These are phyloP conservation scores for Cynoglossus semilaevis DNA, from an alignment of 2,113 vertebrate species.

Conservation along the genomic window DNA sequence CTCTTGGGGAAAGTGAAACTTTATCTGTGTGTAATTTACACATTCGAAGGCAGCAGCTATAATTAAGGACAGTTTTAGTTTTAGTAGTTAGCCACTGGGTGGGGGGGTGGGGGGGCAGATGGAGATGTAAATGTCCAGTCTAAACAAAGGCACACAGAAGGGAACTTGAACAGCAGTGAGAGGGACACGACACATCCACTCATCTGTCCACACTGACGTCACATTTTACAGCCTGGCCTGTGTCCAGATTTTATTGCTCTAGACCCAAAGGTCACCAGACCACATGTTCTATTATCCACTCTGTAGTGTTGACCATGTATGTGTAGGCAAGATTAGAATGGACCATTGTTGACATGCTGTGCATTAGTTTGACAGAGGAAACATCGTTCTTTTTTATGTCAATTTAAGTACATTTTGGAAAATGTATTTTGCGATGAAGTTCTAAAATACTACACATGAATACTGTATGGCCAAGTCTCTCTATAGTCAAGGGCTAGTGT, in stretches of 20 bases:
- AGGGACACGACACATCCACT: not conserved
- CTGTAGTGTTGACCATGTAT: conserved; percentile 8
- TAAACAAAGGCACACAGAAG: not conserved
- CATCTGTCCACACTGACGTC: conserved; percentile 14
- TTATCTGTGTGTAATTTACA: not conserved
- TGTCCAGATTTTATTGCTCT: conserved; percentile 25
- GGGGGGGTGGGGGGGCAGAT: not conserved
- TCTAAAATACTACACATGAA: no score
- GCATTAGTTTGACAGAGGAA: no score
- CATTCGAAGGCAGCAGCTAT: not conserved
- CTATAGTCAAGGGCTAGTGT: not conserved
- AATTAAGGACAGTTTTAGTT: not conserved
- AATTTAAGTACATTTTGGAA: no score
- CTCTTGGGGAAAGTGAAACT: not conserved
- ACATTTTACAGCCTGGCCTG: conserved; percentile 30
- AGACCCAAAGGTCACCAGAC: conserved; percentile 23
- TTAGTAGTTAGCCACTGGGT: not conserved
- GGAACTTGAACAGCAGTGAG: conserved; percentile 26
- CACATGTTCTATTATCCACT: not conserved
- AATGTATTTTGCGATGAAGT: no score
- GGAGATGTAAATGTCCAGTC: not conserved
- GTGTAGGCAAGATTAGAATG: conserved; percentile 37
- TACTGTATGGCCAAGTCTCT: not conserved
- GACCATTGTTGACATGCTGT: no score
- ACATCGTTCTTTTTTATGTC: no score